These are phyloP conservation scores for Onthophagus sagittarius DNA, from an alignment of 2,888 invertebrate genomes.

Conservation along the genomic window DNA sequence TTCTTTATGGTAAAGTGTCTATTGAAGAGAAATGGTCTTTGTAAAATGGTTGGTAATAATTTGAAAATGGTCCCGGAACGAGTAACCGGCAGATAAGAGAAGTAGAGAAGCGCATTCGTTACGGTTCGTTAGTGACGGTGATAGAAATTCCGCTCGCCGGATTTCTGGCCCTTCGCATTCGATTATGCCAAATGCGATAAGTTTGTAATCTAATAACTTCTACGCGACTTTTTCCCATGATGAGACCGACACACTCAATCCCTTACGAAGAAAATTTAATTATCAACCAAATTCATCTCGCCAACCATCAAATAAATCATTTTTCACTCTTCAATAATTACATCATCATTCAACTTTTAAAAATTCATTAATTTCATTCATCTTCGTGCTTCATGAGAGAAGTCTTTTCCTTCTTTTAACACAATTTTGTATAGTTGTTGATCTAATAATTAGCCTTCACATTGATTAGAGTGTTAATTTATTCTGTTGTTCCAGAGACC, in stretches of 20 bases:
- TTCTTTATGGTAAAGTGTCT: too few species aligned
- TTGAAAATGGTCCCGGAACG: background rate
- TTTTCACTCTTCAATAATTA: too few species aligned
- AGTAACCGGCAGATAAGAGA: background rate
- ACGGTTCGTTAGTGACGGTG: slow-evolving; percentile 42
- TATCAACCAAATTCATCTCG: background rate
- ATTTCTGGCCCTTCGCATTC: slow-evolving; percentile 35
- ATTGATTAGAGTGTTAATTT: too few species aligned
- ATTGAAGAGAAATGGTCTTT: too few species aligned
- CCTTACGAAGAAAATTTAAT: background rate
- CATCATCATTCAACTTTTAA: too few species aligned
- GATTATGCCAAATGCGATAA: slow-evolving; percentile 31
- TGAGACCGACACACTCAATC: background rate
- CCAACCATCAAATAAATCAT: too few species aligned
- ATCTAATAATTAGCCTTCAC: too few species aligned
- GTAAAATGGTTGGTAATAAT: background rate
- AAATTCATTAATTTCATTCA: too few species aligned
- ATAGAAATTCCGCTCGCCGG: slow-evolving; percentile 37
- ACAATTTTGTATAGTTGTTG: too few species aligned
- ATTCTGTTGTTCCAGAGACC: too few species aligned
- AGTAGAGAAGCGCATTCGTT: slow-evolving; percentile 32
- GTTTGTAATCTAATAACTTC: slow-evolving; percentile 37
- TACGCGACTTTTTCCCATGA: slow-evolving; percentile 22
- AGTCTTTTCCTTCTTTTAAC: too few species aligned
- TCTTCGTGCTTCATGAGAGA: too few species aligned